These are phyloP conservation scores for Oryzaephilus surinamensis DNA, from an alignment of 1,140 invertebrate species.

Conservation along the genomic window DNA sequence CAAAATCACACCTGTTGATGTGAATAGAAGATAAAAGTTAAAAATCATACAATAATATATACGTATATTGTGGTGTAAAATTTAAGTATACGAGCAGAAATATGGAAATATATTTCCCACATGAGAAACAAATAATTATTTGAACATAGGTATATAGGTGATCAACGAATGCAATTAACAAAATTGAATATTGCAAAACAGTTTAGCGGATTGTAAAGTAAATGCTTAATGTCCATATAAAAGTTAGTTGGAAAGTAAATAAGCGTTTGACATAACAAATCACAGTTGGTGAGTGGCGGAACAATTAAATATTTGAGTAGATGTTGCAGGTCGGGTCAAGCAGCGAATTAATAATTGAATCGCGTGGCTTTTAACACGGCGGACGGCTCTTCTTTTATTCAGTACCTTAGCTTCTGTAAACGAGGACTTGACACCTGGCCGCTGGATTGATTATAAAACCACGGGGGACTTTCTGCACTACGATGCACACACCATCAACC, in stretches of 20 bases:
- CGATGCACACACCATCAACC: too few relatives aligned
- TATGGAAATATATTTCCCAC: too few relatives aligned
- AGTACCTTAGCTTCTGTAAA: conserved; percentile 34
- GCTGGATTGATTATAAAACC: conserved; percentile 35
- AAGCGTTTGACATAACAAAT: conserved; percentile 37
- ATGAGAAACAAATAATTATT: too few relatives aligned
- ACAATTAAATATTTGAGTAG: conserved; percentile 38
- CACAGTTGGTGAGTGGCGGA: conserved; percentile 33
- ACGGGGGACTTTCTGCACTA: conserved; percentile 24
- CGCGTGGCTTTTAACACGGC: conserved; percentile 37
- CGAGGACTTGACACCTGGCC: conserved; percentile 36
- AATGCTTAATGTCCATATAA: conserved; percentile 12
- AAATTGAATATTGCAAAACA: too few relatives aligned
- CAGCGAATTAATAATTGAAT: conserved; percentile 36
- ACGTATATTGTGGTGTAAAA: too few relatives aligned
- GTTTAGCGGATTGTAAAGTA: too few relatives aligned
- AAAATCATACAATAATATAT: too few relatives aligned
- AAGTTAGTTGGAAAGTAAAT: conserved; percentile 24
- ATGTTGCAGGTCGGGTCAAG: conserved; percentile 33
- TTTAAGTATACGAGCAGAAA: too few relatives aligned
- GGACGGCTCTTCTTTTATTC: conserved; percentile 36
- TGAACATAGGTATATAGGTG: too few relatives aligned
- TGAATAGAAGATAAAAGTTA: too few relatives aligned
- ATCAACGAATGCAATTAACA: too few relatives aligned
- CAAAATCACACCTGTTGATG: too few relatives aligned